Evolutionary conservation across 2,888 invertebrate species (phyloP), one percentile per base, ranked within the genome.

Genomic region (Campoplex nolae): DNA sequence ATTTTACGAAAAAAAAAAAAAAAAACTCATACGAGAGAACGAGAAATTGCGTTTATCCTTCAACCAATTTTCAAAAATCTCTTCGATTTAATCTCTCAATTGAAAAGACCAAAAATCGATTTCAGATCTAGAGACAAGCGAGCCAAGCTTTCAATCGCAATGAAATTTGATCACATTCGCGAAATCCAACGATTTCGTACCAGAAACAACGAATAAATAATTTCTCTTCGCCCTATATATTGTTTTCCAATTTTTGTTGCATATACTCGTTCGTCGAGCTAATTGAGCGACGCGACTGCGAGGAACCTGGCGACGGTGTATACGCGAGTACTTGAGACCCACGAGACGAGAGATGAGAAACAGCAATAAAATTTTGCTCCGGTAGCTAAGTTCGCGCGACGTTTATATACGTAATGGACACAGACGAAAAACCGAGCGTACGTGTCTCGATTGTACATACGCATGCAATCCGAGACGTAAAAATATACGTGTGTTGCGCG

Each of bases 291-390:
- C 28, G 73, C 38, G 73, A 78, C 42, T 65, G 73, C 65, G 65
- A 73, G 11, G 13, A 38, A 42, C 56, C 56, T 58, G 58, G 51
- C 38, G 54, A 32, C 35, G 56, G 62, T 62, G 71, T 62, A 28
- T 62, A 28, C 70, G 71, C 23, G 74, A n/a, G 54, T n/a, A 54
- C 73, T 83, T 83, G 83, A 83, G 23, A 78, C 65, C 78, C 73
- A 56, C 71, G 48, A 32, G 48, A 32, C 71, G 83, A 73, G 83
- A 56, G 23, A 23, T 23, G 23, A 23, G 83, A 73, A 78, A 73
- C 51, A 73, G 65, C 45, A 51, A 83, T 78, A 83, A 83, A 83
- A 78, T 78, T 73, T 32, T 73, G 83, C 65, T 83, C 51, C 65
- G 83, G 65, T 83, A 73, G 77, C 77, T 73, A 42, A 16, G 28